Percentiles rank a stretch among this genome's conserved stretches.
Evolutionary conservation across 2,888 invertebrate genomes (phyloP).

Genomic region (Sialis fuliginosa): DNA sequence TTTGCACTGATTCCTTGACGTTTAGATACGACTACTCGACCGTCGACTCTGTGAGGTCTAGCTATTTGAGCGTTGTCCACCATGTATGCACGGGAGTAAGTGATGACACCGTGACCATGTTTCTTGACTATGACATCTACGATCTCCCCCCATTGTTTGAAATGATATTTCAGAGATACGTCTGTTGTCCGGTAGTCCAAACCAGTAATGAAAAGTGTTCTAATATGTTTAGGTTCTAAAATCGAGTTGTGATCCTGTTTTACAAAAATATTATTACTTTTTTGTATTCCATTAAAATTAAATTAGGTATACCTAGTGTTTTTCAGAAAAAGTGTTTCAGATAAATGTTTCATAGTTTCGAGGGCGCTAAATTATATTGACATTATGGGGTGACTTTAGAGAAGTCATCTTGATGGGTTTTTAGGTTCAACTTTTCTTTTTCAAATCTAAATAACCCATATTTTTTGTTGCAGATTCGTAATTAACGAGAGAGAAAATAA

Average conservation of each 20-base stretch:
- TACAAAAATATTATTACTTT: background rate
- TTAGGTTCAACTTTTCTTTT: too few relatives aligned
- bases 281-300: too few relatives aligned
- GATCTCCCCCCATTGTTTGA: conserved; percentile 93
- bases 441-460: too few relatives aligned
- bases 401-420: too few relatives aligned
- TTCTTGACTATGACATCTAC: conserved; percentile 96
- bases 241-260: conserved; percentile 24
- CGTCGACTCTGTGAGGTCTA: conserved; percentile 85
- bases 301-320: too few relatives aligned
- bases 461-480: too few relatives aligned
- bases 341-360: too few relatives aligned
- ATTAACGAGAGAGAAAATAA: too few relatives aligned
- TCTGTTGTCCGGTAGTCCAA: conserved; percentile 91
- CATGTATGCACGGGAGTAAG: conserved; percentile 83
- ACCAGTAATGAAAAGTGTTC: conserved; percentile 93
- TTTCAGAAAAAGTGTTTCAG: too few relatives aligned
- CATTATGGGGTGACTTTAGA: too few relatives aligned
- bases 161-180: conserved; percentile 77
- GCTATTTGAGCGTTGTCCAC: conserved; percentile 91
- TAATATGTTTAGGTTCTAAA: conserved; percentile 64
- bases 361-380: too few relatives aligned
- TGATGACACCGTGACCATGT: conserved; percentile 95
- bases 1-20: conserved; percentile 81
- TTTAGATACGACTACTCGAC: conserved; percentile 89